Evolutionary conservation across 1,140 invertebrate species (phyloP).

Genomic region (Drosophila subobscura): DNA sequence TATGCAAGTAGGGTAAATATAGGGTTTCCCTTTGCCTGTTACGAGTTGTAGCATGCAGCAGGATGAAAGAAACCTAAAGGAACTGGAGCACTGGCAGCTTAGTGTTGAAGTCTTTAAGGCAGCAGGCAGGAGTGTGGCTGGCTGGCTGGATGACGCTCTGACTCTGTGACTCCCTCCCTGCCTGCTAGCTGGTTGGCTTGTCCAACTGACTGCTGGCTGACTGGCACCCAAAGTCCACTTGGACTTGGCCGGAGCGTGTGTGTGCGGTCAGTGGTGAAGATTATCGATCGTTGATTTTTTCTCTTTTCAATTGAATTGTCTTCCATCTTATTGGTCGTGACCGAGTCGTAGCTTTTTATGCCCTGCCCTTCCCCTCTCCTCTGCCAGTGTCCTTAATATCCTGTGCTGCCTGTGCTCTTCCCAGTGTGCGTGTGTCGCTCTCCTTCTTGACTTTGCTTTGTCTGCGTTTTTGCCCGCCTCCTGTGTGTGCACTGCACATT

Average conservation of each 20-base stretch:
- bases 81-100: constrained; percentile 15
- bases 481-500: constrained; percentile 7
- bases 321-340: constrained; percentile 76
- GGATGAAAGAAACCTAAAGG: constrained; percentile 6
- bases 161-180: constrained; percentile 8
- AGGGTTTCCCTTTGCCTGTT: no score
- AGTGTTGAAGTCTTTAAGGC: constrained; percentile 53
- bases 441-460: constrained; percentile 64
- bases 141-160: not conserved
- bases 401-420: not conserved
- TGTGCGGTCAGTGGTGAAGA: constrained; percentile 71
- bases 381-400: constrained; percentile 23
- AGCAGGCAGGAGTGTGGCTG: constrained; percentile 17
- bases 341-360: constrained; percentile 60
- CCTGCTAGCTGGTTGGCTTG: constrained; percentile 13
- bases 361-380: constrained; percentile 18
- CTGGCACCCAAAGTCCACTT: constrained; percentile 18
- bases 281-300: constrained; percentile 72
- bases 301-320: constrained; percentile 83
- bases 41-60: not conserved
- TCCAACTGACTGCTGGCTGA: constrained; percentile 35
- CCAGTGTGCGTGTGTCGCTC: constrained; percentile 16
- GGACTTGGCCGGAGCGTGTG: constrained; percentile 28
- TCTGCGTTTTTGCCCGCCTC: constrained; percentile 55
- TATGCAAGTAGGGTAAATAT: no score